Evolutionary conservation across 1,140 invertebrate genomes (phyloP).

Genomic region (Idris sp.): DNA sequence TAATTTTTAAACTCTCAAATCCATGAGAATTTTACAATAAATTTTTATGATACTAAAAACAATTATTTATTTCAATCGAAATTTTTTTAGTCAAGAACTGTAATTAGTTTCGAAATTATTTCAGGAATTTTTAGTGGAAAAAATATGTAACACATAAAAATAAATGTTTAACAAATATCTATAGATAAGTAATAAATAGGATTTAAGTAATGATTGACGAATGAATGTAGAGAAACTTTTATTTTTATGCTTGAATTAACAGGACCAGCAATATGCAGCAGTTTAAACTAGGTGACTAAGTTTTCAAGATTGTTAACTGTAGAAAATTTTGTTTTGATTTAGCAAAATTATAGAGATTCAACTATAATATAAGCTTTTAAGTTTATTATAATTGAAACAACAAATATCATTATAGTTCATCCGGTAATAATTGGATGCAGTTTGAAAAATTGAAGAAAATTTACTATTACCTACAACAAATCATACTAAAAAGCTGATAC

Average conservation of each 20-base stretch:
- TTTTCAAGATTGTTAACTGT: conserved; percentile 18
- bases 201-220: no score
- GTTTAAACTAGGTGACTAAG: conserved; percentile 25
- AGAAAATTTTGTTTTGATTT: conserved; percentile 26
- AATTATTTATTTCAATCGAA: no score
- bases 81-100: no score
- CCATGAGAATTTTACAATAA: no score
- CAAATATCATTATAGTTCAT: not conserved
- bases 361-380: conserved; percentile 17
- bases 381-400: conserved; percentile 4
- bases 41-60: no score
- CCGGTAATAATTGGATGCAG: not conserved
- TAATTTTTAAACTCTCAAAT: no score
- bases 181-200: no score
- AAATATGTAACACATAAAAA: no score
- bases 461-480: no score
- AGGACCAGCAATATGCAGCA: conserved; percentile 3
- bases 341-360: conserved; percentile 12
- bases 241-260: conserved; percentile 12
- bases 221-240: conserved; percentile 1
- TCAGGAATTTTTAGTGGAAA: no score
- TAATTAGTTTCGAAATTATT: no score
- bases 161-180: no score
- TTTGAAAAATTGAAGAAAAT: not conserved
- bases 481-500: not conserved